Percentiles rank a stretch among this genome's conserved stretches.
These are phyloP conservation scores for Teleogryllus oceanicus DNA, from an alignment of 2,888 invertebrate genomes.

Conservation along the genomic window DNA sequence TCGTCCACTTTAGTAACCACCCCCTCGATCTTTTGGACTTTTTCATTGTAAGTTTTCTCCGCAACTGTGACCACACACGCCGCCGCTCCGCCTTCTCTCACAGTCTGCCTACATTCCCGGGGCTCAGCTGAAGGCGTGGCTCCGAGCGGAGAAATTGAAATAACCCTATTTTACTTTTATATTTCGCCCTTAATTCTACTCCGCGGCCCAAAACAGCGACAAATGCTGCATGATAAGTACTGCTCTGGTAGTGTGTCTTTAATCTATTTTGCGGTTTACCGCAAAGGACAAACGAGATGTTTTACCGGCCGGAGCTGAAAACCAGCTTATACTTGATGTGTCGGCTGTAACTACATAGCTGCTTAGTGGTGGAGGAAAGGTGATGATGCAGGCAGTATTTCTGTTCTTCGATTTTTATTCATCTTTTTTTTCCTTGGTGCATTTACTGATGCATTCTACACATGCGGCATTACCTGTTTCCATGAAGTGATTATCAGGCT, in stretches of 20 bases:
- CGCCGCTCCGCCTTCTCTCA: too few relatives aligned
- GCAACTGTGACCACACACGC: too few relatives aligned
- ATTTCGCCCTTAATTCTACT: neutral
- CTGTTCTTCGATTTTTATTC: neutral
- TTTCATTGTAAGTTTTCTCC: too few relatives aligned
- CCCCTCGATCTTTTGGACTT: too few relatives aligned
- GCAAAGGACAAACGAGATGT: neutral
- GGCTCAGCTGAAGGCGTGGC: too few relatives aligned
- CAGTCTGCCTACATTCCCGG: too few relatives aligned
- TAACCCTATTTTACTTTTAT: constrained; percentile 5
- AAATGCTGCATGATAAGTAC: neutral
- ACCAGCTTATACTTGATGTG: neutral
- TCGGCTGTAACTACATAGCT: neutral
- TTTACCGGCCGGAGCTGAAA: neutral
- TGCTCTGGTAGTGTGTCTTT: neutral
- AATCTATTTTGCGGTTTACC: constrained; percentile 18
- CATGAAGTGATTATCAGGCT: too few relatives aligned
- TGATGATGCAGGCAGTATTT: neutral
- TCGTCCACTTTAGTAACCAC: too few relatives aligned
- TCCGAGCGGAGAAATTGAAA: neutral
- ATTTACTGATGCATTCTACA: too few relatives aligned
- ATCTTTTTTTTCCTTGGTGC: too few relatives aligned
- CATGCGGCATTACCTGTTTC: too few relatives aligned
- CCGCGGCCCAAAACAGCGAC: neutral
- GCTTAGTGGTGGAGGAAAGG: neutral